Evolutionary conservation across 2,888 invertebrate species (phyloP).

Genomic region (Pterostichus niger): DNA sequence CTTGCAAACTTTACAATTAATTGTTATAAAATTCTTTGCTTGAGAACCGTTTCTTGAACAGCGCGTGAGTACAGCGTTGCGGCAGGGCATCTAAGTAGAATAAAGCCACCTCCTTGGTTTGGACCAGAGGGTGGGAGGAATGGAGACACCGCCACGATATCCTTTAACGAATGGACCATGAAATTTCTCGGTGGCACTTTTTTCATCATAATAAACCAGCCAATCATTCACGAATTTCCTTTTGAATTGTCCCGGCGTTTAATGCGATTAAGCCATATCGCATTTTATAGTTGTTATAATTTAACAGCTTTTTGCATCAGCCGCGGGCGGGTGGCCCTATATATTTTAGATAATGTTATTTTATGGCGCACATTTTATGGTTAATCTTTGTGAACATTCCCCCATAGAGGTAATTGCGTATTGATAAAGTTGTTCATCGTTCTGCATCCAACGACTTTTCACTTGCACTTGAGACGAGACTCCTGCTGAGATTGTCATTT

Average conservation of each 20-base stretch:
- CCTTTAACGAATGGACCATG: constrained; percentile 59
- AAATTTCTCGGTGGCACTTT: constrained; percentile 64
- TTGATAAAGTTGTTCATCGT: constrained; percentile 61
- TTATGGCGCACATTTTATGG: constrained; percentile 64
- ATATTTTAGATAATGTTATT: constrained; percentile 67
- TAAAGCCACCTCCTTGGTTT: background rate
- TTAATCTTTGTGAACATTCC: constrained; percentile 66
- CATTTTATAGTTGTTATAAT: constrained; percentile 66
- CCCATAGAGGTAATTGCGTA: constrained; percentile 64
- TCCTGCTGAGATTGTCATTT: constrained; percentile 11
- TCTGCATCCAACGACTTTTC: constrained; percentile 24
- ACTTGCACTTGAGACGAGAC: background rate
- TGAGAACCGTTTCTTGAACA: too few relatives aligned
- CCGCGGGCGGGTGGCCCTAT: constrained; percentile 60
- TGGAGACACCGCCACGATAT: background rate
- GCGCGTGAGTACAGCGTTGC: too few relatives aligned
- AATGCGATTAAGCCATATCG: constrained; percentile 67
- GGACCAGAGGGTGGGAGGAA: background rate
- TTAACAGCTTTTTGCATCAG: constrained; percentile 66
- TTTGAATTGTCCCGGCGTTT: constrained; percentile 63
- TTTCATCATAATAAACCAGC: constrained; percentile 65
- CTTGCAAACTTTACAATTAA: too few relatives aligned
- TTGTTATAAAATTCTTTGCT: too few relatives aligned
- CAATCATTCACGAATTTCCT: constrained; percentile 64
- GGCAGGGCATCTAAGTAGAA: background rate